Percentiles rank a stretch among this genome's conserved stretches.
Evolutionary conservation across 1,140 invertebrate species (phyloP).

Genomic region (Glomeris maerens): DNA sequence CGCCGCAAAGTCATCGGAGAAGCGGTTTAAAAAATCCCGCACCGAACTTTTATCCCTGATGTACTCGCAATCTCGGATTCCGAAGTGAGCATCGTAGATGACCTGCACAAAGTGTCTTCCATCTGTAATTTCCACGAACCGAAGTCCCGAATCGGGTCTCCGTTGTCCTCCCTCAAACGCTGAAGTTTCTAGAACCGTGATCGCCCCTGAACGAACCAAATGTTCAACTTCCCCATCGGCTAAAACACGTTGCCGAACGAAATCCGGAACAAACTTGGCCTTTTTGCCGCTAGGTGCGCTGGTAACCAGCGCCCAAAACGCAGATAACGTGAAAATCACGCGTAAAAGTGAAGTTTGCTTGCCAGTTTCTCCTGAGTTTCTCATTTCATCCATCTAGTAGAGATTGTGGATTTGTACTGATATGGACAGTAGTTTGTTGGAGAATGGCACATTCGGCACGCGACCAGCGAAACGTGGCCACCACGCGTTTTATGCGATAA

Average conservation of each 20-base stretch:
- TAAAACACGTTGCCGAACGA: constrained; percentile 19
- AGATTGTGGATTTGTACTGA: not conserved
- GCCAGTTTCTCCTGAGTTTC: too few relatives aligned
- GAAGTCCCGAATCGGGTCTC: constrained; percentile 28
- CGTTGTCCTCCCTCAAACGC: constrained; percentile 27
- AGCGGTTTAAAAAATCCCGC: constrained; percentile 38
- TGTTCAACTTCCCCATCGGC: constrained; percentile 46
- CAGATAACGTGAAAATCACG: not conserved
- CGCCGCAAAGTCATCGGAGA: constrained; percentile 38
- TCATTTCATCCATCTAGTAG: too few relatives aligned
- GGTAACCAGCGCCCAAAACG: not conserved
- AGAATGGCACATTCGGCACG: too few relatives aligned
- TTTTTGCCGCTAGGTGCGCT: not conserved
- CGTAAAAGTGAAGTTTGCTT: too few relatives aligned
- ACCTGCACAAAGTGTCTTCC: constrained; percentile 48
- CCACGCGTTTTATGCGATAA: too few relatives aligned
- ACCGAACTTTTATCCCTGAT: constrained; percentile 36
- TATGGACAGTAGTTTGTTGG: not conserved
- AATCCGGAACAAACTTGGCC: too few relatives aligned
- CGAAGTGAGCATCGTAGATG: constrained; percentile 41
- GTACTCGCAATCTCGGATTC: constrained; percentile 49
- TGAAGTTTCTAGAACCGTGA: constrained; percentile 47
- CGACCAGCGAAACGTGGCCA: too few relatives aligned
- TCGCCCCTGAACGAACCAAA: constrained; percentile 40
- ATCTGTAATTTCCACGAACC: constrained; percentile 47